Percentiles rank a stretch among this genome's conserved stretches.
These are phyloP conservation scores for Cheilosia urbana DNA, from an alignment of 2,888 invertebrate genomes.

Conservation along the genomic window DNA sequence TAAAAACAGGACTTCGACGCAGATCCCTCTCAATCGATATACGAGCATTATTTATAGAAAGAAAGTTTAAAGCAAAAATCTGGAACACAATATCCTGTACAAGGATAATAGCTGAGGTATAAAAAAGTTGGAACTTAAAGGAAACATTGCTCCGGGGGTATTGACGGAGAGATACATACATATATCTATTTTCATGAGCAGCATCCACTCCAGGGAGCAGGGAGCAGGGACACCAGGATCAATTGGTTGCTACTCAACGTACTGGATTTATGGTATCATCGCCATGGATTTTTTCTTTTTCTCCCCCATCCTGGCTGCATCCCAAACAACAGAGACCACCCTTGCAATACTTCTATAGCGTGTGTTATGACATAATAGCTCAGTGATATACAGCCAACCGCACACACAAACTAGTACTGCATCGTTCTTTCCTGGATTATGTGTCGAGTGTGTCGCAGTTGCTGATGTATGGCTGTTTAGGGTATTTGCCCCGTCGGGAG, in stretches of 20 bases:
- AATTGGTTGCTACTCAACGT: conserved; percentile 50
- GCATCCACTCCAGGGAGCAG: conserved; percentile 27
- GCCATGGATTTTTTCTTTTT: conserved; percentile 31
- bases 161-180: conserved; percentile 12
- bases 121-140: conserved; percentile 13
- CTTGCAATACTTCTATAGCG: background rate
- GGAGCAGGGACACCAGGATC: too few species aligned
- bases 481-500: conserved; percentile 26
- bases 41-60: conserved; percentile 21
- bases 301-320: conserved; percentile 27
- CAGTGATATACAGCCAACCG: conserved; percentile 21
- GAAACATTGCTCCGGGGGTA: conserved; percentile 36
- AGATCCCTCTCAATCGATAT: conserved; percentile 40
- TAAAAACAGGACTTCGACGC: conserved; percentile 11
- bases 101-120: conserved; percentile 34
- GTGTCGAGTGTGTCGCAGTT: conserved; percentile 10
- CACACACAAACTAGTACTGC: conserved; percentile 11
- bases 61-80: background rate
- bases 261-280: conserved; percentile 43
- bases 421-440: conserved; percentile 9
- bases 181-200: conserved; percentile 14
- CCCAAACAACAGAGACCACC: conserved; percentile 17
- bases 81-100: conserved; percentile 56
- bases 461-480: conserved; percentile 14
- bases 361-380: conserved; percentile 64